Conservation (phyloP, 2,113 vertebrate species). For the Oryzias woworae region DNA sequence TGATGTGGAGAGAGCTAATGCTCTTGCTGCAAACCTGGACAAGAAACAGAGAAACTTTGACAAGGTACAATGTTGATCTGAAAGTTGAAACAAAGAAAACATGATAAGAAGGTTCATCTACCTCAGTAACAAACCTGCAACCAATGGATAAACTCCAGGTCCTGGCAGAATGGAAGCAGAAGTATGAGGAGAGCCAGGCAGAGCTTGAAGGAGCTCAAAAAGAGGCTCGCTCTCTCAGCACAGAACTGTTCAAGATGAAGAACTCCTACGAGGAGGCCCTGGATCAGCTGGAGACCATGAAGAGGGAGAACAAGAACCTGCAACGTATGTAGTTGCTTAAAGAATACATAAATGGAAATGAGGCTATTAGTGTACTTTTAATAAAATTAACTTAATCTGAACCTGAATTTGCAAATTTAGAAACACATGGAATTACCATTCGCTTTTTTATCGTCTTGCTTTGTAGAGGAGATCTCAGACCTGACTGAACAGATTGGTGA, state of each 20-base stretch:
- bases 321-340: constrained; percentile 43
- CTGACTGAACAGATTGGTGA: constrained; percentile 67
- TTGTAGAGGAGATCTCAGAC: constrained; percentile 64
- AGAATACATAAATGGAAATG: too few species aligned
- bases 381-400: too few species aligned
- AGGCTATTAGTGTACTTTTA: too few species aligned
- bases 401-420: not conserved
- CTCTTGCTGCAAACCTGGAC: constrained; percentile 71
- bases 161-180: constrained; percentile 79
- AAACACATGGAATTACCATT: not conserved
- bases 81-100: not conserved
- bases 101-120: not conserved
- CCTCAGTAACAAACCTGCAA: not conserved
- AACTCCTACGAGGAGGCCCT: constrained; percentile 68
- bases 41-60: constrained; percentile 79
- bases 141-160: constrained; percentile 24
- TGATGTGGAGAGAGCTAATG: constrained; percentile 76
- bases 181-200: constrained; percentile 79
- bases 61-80: constrained; percentile 42
- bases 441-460: not conserved
- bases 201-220: constrained; percentile 80
- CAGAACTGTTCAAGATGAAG: constrained; percentile 68
- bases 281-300: constrained; percentile 63
- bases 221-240: constrained; percentile 67
- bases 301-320: constrained; percentile 68